phyloP scores from a whole-genome alignment of 2,888 invertebrate genomes.

The Aphidoletes aphidimyza region DNA sequence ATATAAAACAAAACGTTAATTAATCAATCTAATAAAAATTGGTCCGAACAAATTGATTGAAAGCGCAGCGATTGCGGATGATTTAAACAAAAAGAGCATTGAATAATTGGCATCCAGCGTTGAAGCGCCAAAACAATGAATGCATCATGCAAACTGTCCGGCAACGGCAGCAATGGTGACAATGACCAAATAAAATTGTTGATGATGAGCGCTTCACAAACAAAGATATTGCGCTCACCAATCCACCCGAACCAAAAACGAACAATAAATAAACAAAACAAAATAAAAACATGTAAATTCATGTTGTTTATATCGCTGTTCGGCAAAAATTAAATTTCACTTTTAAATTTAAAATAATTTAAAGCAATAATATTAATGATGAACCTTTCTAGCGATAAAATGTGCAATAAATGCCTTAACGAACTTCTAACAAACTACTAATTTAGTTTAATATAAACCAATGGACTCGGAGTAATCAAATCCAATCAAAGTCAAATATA shows the following conservation, averaged over 20 bases:
- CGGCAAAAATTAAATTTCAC: conserved; percentile 55
- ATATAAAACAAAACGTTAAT: conserved; percentile 53
- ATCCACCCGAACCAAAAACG: neutral
- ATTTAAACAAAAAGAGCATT: neutral
- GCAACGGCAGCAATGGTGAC: neutral
- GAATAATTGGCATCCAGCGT: neutral
- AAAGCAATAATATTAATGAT: conserved; percentile 55
- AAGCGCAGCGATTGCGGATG: conserved; percentile 40
- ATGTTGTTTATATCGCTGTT: conserved; percentile 40
- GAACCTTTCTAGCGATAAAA: neutral
- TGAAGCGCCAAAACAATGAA: conserved; percentile 30
- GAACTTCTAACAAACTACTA: conserved; percentile 59
- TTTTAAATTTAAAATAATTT: conserved; percentile 55
- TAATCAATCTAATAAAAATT: conserved; percentile 52
- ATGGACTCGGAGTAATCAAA: conserved; percentile 51
- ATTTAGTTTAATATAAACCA: conserved; percentile 57
- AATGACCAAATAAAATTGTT: too few relatives aligned
- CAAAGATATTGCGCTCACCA: neutral
- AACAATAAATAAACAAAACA: neutral
- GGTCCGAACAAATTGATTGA: conserved; percentile 47
- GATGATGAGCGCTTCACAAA: too few relatives aligned
- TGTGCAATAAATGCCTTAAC: conserved; percentile 57
- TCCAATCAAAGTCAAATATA: neutral
- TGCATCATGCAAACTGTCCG: neutral
- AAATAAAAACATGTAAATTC: neutral